A percentile compares a stretch with the other conserved stretches of the same genome.
Evolutionary conservation across 2,888 invertebrate species (phyloP).

Genomic region (Orthosia incerta): DNA sequence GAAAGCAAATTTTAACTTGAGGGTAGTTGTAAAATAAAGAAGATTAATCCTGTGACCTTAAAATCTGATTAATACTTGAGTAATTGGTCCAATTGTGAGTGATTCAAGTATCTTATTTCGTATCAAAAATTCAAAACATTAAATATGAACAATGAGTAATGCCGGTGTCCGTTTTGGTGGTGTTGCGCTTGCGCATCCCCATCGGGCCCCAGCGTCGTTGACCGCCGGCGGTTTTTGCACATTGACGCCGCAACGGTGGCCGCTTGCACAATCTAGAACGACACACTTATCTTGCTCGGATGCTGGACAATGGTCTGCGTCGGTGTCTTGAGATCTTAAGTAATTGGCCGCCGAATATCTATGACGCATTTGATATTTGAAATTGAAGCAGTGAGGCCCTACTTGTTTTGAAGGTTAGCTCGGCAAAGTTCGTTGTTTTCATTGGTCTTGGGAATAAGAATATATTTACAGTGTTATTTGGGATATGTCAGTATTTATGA

Average conservation of each 20-base stretch:
- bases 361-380: slow-evolving; percentile 52
- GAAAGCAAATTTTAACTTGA: slow-evolving; percentile 56
- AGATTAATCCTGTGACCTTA: slow-evolving; percentile 17
- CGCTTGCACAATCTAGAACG: slow-evolving; percentile 83
- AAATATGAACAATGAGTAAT: slow-evolving; percentile 67
- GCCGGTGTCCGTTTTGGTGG: slow-evolving; percentile 69
- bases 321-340: slow-evolving; percentile 57
- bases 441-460: slow-evolving; percentile 7
- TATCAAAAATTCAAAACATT: slow-evolving; percentile 51
- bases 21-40: slow-evolving; percentile 29
- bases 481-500: background rate
- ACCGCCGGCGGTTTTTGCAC: slow-evolving; percentile 86
- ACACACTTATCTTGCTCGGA: slow-evolving; percentile 75
- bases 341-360: slow-evolving; percentile 55
- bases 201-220: slow-evolving; percentile 87
- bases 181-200: slow-evolving; percentile 78
- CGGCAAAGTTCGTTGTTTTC: slow-evolving; percentile 4
- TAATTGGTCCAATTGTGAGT: slow-evolving; percentile 12
- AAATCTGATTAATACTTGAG: slow-evolving; percentile 16
- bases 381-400: slow-evolving; percentile 16
- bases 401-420: slow-evolving; percentile 16
- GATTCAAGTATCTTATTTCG: slow-evolving; percentile 37
- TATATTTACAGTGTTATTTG: background rate
- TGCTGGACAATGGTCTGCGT: slow-evolving; percentile 72
- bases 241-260: slow-evolving; percentile 74